Percentiles rank a stretch among this genome's conserved stretches.
Conservation (phyloP, 2,888 invertebrate genomes). For the Amaurobius ferox region DNA sequence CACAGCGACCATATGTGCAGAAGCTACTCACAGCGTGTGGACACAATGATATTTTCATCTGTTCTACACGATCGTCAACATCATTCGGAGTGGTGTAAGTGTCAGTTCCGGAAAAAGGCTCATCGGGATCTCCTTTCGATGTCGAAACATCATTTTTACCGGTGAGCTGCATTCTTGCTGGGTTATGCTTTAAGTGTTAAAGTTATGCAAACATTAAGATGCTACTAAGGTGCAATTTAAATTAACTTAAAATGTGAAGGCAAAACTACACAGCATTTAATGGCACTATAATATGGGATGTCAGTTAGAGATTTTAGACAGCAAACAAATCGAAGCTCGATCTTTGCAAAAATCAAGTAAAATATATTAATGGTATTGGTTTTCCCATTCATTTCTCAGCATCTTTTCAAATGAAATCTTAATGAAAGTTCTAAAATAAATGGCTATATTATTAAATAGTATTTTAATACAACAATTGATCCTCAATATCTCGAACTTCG, state of each 20-base stretch:
- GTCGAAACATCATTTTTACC: conserved; percentile 59
- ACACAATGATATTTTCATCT: conserved; percentile 70
- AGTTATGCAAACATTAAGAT: conserved; percentile 45
- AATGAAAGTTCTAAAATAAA: neutral
- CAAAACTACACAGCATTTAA: conserved; percentile 7
- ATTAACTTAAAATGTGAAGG: conserved; percentile 2
- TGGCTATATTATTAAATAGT: too few species aligned
- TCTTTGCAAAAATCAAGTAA: neutral
- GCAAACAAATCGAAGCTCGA: neutral
- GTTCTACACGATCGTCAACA: conserved; percentile 62
- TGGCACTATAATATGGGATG: neutral
- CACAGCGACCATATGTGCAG: conserved; percentile 8
- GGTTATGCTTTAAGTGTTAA: conserved; percentile 67
- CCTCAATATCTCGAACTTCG: too few species aligned
- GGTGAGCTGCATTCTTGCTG: conserved; percentile 61
- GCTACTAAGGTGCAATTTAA: neutral
- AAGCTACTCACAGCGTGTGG: conserved; percentile 70
- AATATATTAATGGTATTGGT: conserved; percentile 19
- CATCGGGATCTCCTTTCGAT: conserved; percentile 46
- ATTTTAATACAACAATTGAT: too few species aligned
- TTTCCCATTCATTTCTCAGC: conserved; percentile 15
- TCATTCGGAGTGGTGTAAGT: conserved; percentile 45
- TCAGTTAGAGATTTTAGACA: neutral
- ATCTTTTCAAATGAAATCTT: neutral
- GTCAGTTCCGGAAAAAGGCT: conserved; percentile 53